Conservation (phyloP, 2,888 invertebrate genomes). For the Stictocephala bisonia region DNA sequence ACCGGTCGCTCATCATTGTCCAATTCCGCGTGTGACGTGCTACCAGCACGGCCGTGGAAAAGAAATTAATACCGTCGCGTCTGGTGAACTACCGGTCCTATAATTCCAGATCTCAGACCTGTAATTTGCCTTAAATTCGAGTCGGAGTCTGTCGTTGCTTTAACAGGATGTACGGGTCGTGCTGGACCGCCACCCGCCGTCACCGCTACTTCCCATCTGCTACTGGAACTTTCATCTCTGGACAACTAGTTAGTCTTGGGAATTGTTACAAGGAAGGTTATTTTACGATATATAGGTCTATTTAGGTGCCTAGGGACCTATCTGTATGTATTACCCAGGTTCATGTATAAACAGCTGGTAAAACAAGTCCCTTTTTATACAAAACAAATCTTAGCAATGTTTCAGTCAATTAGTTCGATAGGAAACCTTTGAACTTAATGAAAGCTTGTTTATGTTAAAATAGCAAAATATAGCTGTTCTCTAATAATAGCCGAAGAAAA, state of each 20-base stretch:
- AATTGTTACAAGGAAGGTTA: neutral
- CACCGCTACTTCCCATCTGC: neutral
- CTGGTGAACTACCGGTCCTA: slow-evolving; percentile 22
- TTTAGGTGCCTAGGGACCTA: no score
- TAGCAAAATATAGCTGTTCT: no score
- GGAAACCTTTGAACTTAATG: no score
- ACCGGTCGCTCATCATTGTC: slow-evolving; percentile 16
- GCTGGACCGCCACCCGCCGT: neutral
- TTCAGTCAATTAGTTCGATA: no score
- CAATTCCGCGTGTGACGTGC: slow-evolving; percentile 31
- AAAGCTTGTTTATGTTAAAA: no score
- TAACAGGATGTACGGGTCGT: neutral
- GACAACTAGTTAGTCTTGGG: no score
- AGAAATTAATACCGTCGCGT: slow-evolving; percentile 26
- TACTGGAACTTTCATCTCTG: neutral
- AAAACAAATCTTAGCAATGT: no score
- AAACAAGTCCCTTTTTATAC: no score
- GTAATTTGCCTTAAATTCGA: slow-evolving; percentile 38
- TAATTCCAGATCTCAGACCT: slow-evolving; percentile 38
- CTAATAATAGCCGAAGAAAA: no score
- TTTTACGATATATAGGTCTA: no score
- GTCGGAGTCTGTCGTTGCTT: neutral
- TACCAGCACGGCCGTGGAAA: neutral
- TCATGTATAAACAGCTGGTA: no score
- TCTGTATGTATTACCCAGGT: no score